Base-by-base conservation (phyloP, 2,888 invertebrate species). In the Coenonympha glycerion region DNA sequence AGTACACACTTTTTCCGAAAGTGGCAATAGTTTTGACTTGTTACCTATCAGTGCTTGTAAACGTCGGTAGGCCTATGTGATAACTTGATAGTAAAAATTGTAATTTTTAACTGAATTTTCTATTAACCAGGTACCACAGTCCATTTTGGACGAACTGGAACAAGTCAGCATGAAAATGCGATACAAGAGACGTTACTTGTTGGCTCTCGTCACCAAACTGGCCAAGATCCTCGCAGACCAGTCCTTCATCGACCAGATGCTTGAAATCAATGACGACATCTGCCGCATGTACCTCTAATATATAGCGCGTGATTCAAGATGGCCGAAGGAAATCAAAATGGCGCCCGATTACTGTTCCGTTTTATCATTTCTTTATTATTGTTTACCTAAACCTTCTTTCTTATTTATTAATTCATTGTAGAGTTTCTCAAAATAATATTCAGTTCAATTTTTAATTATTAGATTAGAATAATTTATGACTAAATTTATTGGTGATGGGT, bases 231-330 rank as follows among this genome's bases (percentile, higher is more conserved):
- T 95, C 69, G 80, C 89, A 42, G 92, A 95, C 76, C 89, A 91
- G 61, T 82, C 89, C 53, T 96, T 94, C 74, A 89, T 95, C 64
- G 89, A 89, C 42, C 94, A 95, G 78, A 87, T 94, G 68, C 84
- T 95, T 60, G 90, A 91, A 62, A 93, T 96, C 69, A 95, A 96
- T 81, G 90, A 92, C 58, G 91, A 92, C 69, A 95, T 96, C 72
- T 92, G 92, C 76, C 90, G 90, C 65, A 89, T 95, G 81, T 92
- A 94, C 57, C 91, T 92, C 74, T 86, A 73, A 80, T 72, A 69
- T 11, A 60, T 58, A 55, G 56, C 56, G 37, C n/a, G n/a, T n/a
- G 31, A n/a, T 18, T 63, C 66, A 71, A 71, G 55, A 73, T 69
- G 67, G 71, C 69, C 62, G 71, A 11, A 40, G 49, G n/a, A 36